These are phyloP conservation scores for Chrysomela aeneicollis DNA, from an alignment of 2,888 invertebrate species.

Conservation along the genomic window DNA sequence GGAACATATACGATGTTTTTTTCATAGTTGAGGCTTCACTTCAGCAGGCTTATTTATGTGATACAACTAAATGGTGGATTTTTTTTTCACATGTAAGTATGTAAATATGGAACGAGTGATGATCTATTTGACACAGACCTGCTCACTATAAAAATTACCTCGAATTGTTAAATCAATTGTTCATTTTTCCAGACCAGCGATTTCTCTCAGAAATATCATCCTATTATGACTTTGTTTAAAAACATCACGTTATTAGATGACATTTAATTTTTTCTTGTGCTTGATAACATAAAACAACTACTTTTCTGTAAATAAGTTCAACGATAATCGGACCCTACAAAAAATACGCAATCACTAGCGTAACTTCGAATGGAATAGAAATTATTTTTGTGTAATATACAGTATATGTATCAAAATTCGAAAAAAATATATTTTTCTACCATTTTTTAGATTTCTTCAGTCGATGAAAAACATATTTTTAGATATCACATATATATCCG, in stretches of 20 bases:
- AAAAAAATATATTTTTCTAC: too few relatives aligned
- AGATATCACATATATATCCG: too few relatives aligned
- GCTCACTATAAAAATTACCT: too few relatives aligned
- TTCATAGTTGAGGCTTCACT: conserved; percentile 26
- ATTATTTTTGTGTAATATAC: too few relatives aligned
- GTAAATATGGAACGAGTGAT: not conserved
- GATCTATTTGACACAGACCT: not conserved
- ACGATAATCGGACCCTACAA: not conserved
- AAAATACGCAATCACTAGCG: too few relatives aligned
- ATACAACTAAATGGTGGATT: not conserved
- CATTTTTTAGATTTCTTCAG: too few relatives aligned
- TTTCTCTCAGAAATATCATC: not conserved
- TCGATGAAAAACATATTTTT: too few relatives aligned
- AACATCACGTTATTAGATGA: not conserved
- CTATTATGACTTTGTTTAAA: not conserved
- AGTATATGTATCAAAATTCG: too few relatives aligned
- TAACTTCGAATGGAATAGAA: too few relatives aligned
- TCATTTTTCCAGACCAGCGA: not conserved
- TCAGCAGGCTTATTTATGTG: conserved; percentile 28
- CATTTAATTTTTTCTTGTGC: conserved; percentile 10
- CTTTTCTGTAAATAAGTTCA: not conserved
- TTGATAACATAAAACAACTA: conserved; percentile 4
- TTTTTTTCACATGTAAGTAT: conserved; percentile 19
- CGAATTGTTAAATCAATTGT: too few relatives aligned
- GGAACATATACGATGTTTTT: conserved; percentile 25